Conservation (phyloP, 2,888 invertebrate species). For the Drosophila mercatorum region DNA sequence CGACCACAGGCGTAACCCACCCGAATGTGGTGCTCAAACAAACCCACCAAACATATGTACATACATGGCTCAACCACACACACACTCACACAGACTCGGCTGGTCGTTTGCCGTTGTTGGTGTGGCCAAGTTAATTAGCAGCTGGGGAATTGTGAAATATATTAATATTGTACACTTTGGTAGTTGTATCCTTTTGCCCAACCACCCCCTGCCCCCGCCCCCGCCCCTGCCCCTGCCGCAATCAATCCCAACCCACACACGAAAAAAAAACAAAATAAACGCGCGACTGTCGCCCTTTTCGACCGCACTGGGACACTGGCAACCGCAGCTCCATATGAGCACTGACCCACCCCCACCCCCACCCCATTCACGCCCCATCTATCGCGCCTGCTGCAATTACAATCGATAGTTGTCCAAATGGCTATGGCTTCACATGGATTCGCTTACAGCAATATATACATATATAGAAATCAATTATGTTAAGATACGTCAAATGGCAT, state of each 20-base stretch:
- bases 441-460: neutral
- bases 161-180: conserved; percentile 77
- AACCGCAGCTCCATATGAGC: conserved; percentile 15
- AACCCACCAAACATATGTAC: conserved; percentile 37
- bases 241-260: neutral
- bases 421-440: neutral
- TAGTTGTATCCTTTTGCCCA: conserved; percentile 27
- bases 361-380: conserved; percentile 13
- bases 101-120: conserved; percentile 30
- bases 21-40: conserved; percentile 48
- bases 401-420: conserved; percentile 32
- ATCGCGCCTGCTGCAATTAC: conserved; percentile 22
- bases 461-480: neutral
- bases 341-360: neutral
- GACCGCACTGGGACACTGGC: conserved; percentile 51
- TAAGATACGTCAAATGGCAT: neutral
- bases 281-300: conserved; percentile 59
- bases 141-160: conserved; percentile 80
- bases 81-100: conserved; percentile 10
- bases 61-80: conserved; percentile 16
- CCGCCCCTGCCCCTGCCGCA: neutral
- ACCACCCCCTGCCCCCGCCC: neutral
- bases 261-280: conserved; percentile 10
- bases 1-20: conserved; percentile 65
- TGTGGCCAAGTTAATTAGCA: conserved; percentile 75